phyloP scores from a whole-genome alignment of 2,888 invertebrate genomes.

The Ormyrus nitidulus region DNA sequence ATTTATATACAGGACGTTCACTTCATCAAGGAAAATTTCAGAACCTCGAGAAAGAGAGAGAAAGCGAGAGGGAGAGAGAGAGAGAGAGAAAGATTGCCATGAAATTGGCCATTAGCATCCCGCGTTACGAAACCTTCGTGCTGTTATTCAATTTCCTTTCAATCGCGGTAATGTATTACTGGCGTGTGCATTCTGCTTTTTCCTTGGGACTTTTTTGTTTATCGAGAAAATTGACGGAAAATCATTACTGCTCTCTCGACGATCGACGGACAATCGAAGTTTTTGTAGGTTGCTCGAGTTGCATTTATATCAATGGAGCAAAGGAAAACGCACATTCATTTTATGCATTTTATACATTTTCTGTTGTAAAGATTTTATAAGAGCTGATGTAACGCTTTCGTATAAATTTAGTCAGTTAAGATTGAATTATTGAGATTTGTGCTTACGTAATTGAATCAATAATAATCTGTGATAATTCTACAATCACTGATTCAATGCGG shows the following conservation, averaged over 20 bases:
- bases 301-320: constrained; percentile 5
- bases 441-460: neutral
- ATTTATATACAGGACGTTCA: constrained; percentile 4
- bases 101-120: constrained; percentile 7
- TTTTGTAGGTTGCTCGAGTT: constrained; percentile 12
- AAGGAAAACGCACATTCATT: constrained; percentile 1
- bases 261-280: neutral
- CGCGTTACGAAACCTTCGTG: constrained; percentile 14
- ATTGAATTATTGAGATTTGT: neutral
- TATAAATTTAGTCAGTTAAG: neutral
- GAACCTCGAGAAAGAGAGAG: neutral
- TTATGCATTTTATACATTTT: constrained; percentile 31
- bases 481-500: constrained; percentile 6
- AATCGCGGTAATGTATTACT: too few species aligned
- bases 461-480: constrained; percentile 27
- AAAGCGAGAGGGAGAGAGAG: too few species aligned
- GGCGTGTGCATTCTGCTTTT: too few species aligned
- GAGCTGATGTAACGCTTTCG: neutral
- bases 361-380: neutral
- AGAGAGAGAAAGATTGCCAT: neutral
- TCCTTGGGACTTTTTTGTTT: too few species aligned
- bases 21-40: neutral
- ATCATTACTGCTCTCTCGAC: too few species aligned
- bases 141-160: neutral
- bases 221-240: too few species aligned